Evolutionary conservation across 1,140 invertebrate species (phyloP).

Genomic region (Monomorium pharaonis): DNA sequence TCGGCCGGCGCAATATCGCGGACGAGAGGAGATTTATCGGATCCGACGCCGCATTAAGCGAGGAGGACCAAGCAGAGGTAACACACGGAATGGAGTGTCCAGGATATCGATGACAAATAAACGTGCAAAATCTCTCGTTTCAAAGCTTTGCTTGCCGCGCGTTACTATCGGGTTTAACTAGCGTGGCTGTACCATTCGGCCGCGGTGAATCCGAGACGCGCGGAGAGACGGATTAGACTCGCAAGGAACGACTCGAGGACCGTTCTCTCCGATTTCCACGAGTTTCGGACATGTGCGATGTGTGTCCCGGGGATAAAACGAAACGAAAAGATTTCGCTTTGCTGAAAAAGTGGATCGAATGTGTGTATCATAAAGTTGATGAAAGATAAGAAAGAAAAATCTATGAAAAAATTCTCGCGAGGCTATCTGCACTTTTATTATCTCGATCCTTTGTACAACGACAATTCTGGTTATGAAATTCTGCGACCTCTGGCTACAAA

Average conservation of each 20-base stretch:
- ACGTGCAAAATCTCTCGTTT: constrained; percentile 68
- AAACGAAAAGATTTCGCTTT: neutral
- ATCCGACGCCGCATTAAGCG: constrained; percentile 49
- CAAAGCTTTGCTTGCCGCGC: constrained; percentile 63
- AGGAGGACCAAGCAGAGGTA: neutral
- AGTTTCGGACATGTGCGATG: neutral
- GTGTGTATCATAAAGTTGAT: neutral
- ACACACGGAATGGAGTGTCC: constrained; percentile 11
- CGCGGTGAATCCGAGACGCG: constrained; percentile 8
- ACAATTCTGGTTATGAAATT: neutral
- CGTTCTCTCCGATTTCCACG: neutral
- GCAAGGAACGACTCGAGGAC: neutral
- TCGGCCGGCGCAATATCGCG: constrained; percentile 46
- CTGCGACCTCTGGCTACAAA: neutral
- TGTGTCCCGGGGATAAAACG: no score
- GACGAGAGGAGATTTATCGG: constrained; percentile 55
- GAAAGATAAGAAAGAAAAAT: neutral
- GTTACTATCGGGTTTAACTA: constrained; percentile 66
- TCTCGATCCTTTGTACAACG: neutral
- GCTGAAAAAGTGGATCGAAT: neutral
- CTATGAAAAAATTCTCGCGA: neutral
- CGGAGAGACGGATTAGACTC: constrained; percentile 61
- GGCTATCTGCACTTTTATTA: neutral
- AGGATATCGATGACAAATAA: constrained; percentile 72
- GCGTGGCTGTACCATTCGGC: neutral